A percentile compares a stretch with the other conserved stretches of the same genome.
phyloP scores from a whole-genome alignment of 2,113 vertebrate genomes.

The Rattus norvegicus region DNA sequence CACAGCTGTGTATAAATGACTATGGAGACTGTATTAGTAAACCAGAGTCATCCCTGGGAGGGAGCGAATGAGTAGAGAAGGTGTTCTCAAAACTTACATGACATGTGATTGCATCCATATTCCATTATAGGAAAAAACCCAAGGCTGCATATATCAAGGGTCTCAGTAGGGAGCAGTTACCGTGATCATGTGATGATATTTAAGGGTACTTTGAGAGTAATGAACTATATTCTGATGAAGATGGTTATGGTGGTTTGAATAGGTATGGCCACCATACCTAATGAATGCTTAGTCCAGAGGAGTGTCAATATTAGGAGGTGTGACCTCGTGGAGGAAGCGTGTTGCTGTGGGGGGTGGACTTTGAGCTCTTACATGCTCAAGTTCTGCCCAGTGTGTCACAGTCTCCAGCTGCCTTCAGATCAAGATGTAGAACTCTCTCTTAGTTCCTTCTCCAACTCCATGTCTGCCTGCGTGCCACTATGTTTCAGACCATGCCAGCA shows the following conservation, averaged over 20 bases:
- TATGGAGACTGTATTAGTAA: neutral
- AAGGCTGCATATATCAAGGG: neutral
- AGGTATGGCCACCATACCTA: too few relatives aligned
- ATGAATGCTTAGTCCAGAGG: too few relatives aligned
- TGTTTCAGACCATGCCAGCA: too few relatives aligned
- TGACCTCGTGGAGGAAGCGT: too few relatives aligned
- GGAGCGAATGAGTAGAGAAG: neutral
- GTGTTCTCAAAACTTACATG: neutral
- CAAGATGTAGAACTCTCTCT: too few relatives aligned
- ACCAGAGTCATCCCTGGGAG: neutral
- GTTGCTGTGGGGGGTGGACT: too few relatives aligned
- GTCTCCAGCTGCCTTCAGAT: too few relatives aligned
- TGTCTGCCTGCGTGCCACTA: too few relatives aligned
- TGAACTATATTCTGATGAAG: neutral
- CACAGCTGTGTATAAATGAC: neutral
- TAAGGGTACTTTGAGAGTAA: neutral
- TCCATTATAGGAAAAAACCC: neutral
- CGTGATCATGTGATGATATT: neutral
- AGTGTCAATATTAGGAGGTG: too few relatives aligned
- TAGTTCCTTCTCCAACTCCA: too few relatives aligned
- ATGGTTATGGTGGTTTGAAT: neutral
- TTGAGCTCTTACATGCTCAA: too few relatives aligned
- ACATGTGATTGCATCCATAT: neutral
- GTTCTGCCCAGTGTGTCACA: too few relatives aligned
- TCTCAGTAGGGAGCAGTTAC: rapidly evolving